Conservation (phyloP, 2,113 vertebrate genomes). For the Ciconia maguari region DNA sequence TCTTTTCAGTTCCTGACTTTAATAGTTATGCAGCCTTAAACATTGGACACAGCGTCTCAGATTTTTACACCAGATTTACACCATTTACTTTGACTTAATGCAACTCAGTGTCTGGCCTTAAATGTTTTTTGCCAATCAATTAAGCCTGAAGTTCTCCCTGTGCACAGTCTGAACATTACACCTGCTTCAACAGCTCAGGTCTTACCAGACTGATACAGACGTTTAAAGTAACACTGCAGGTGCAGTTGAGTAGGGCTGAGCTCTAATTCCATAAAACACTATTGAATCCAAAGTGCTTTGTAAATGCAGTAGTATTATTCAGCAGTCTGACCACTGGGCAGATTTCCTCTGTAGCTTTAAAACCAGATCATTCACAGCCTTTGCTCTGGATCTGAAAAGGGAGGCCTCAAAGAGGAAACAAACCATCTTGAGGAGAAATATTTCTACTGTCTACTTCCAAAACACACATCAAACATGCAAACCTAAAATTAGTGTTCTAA, state of each 20-base stretch:
- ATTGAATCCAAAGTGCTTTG: constrained; percentile 8
- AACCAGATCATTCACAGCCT: neutral
- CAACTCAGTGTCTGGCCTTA: neutral
- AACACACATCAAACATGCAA: neutral
- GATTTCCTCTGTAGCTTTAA: constrained; percentile 12
- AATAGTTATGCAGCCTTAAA: neutral
- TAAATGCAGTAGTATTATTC: neutral
- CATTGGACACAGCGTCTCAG: neutral
- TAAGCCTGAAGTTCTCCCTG: neutral
- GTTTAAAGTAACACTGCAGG: constrained; percentile 12
- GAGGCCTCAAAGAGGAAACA: neutral
- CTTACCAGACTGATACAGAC: neutral
- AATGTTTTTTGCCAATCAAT: neutral
- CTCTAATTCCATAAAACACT: constrained; percentile 7
- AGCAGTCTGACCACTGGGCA: neutral
- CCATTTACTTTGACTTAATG: neutral
- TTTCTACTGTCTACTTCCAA: neutral
- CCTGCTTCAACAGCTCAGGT: constrained; percentile 6
- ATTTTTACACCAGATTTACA: neutral
- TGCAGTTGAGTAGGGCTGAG: neutral
- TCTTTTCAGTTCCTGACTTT: neutral
- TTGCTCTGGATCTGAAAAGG: constrained; percentile 26
- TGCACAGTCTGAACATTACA: neutral
- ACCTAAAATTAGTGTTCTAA: neutral
- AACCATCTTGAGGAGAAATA: neutral